These are phyloP conservation scores for Lordiphosa andalusiaca DNA, from an alignment of 2,888 invertebrate genomes.

Conservation along the genomic window DNA sequence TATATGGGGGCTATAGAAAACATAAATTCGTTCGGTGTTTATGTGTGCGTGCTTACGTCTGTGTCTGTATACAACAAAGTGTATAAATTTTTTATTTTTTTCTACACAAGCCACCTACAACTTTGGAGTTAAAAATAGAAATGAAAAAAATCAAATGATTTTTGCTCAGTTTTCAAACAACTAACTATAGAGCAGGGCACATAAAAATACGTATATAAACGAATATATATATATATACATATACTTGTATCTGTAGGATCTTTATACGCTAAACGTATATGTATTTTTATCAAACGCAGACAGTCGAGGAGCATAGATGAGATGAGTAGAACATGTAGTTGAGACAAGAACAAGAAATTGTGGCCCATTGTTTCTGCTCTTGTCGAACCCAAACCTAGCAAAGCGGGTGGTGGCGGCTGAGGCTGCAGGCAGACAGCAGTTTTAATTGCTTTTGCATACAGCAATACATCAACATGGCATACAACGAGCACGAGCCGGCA, in stretches of 20 bases:
- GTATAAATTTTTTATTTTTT: slow-evolving; percentile 48
- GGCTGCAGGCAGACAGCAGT: slow-evolving; percentile 64
- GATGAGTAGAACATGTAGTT: slow-evolving; percentile 66
- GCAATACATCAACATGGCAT: slow-evolving; percentile 68
- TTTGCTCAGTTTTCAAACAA: slow-evolving; percentile 71
- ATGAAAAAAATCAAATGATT: slow-evolving; percentile 52
- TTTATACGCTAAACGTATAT: slow-evolving; percentile 34
- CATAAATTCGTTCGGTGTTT: slow-evolving; percentile 25
- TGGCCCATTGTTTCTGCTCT: slow-evolving; percentile 42
- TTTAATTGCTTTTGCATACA: slow-evolving; percentile 75
- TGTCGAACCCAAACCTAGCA: slow-evolving; percentile 12
- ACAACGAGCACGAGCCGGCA: slow-evolving; percentile 49
- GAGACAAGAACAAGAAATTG: slow-evolving; percentile 58
- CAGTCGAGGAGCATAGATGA: slow-evolving; percentile 58
- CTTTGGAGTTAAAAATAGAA: slow-evolving; percentile 79
- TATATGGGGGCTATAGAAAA: slow-evolving; percentile 16
- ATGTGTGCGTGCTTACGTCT: slow-evolving; percentile 8
- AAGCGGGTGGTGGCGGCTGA: neutral
- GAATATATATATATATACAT: slow-evolving; percentile 16
- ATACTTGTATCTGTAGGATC: slow-evolving; percentile 36
- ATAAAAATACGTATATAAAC: slow-evolving; percentile 11
- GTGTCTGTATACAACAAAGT: slow-evolving; percentile 42
- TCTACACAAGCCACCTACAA: slow-evolving; percentile 79
- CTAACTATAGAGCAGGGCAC: slow-evolving; percentile 59
- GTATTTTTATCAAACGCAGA: slow-evolving; percentile 70